A percentile compares a stretch with the other conserved stretches of the same genome.
phyloP scores from a whole-genome alignment of 2,113 vertebrate species.

The Prolemur simus region DNA sequence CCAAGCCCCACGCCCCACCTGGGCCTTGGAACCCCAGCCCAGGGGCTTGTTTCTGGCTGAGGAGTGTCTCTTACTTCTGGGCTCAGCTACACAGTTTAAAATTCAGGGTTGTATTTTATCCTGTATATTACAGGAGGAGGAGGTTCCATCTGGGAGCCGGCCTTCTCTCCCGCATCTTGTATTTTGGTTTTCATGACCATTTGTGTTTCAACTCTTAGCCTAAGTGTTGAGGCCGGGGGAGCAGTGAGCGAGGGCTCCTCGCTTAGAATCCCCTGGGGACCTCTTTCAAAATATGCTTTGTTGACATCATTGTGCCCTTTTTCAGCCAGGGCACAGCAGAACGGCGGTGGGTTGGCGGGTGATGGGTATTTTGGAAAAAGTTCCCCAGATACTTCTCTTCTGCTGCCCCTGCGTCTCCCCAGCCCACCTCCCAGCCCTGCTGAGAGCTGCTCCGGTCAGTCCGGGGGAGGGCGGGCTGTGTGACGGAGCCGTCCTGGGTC shows the following conservation, averaged over 20 bases:
- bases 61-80: background rate
- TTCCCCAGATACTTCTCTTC: background rate
- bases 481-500: accelerated
- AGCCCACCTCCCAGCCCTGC: background rate
- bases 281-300: background rate
- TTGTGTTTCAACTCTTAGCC: background rate
- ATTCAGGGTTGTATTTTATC: background rate
- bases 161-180: background rate
- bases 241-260: background rate
- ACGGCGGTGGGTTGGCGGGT: background rate
- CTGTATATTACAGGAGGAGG: background rate
- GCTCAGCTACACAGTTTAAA: background rate
- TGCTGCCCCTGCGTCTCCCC: background rate
- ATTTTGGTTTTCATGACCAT: background rate
- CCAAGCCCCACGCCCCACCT: background rate
- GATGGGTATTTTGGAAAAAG: background rate
- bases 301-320: background rate
- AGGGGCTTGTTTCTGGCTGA: background rate
- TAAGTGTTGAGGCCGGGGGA: background rate
- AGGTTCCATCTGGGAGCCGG: background rate
- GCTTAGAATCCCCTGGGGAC: background rate
- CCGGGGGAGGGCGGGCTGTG: background rate
- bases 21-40: background rate
- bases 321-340: background rate
- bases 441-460: background rate